Percentiles rank a stretch among this genome's conserved stretches.
Evolutionary conservation across 2,797 vertebrate species (phyloP).

Genomic region (Sorex maritimensis): DNA sequence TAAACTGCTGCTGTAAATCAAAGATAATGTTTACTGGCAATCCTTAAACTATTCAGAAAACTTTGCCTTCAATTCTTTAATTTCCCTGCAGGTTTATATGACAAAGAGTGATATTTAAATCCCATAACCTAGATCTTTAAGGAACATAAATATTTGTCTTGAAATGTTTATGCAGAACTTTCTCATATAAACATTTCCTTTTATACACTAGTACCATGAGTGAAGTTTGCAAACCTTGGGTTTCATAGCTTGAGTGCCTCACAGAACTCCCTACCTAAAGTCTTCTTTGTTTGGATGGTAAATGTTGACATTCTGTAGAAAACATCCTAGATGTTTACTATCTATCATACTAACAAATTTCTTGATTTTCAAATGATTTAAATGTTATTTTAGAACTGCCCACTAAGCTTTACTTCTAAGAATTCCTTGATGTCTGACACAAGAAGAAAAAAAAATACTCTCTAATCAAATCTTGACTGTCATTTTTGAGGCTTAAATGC

Average conservation of each 20-base stretch:
- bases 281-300: slow-evolving; percentile 42
- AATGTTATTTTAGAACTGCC: background rate
- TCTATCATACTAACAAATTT: background rate
- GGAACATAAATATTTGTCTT: slow-evolving; percentile 51
- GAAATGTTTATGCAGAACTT: background rate
- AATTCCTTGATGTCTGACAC: background rate
- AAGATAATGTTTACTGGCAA: slow-evolving; percentile 37
- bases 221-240: background rate
- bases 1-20: slow-evolving; percentile 63
- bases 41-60: background rate
- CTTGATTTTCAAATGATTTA: slow-evolving; percentile 10
- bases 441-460: background rate
- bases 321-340: background rate
- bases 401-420: slow-evolving; percentile 16
- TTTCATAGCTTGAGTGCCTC: slow-evolving; percentile 4
- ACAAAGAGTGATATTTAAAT: slow-evolving; percentile 28
- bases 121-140: background rate
- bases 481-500: background rate
- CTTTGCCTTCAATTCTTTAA: slow-evolving; percentile 24
- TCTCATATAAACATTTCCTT: background rate
- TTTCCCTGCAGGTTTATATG: slow-evolving; percentile 4
- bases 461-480: background rate
- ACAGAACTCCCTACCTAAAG: slow-evolving; percentile 10
- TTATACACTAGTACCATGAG: background rate
- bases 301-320: slow-evolving; percentile 13